Evolutionary conservation across 2,113 vertebrate genomes (phyloP), one percentile per base, ranked within the genome.

Genomic region (Proterorhinus semilunaris): DNA sequence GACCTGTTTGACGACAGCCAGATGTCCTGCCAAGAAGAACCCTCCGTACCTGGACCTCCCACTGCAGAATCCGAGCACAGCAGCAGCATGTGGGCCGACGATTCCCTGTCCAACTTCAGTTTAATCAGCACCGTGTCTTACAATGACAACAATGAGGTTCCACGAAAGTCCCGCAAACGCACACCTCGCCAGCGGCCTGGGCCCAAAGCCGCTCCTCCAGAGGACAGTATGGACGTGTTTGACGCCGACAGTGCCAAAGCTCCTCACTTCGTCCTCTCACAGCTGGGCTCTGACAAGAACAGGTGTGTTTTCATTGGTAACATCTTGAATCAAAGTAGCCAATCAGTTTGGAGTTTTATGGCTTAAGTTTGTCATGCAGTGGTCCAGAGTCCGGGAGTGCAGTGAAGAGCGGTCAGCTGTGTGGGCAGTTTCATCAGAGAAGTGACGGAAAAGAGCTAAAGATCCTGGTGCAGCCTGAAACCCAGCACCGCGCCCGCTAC

Each of bases 1-100:
- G 98, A 99, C 88, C 91, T 99, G 78, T 94, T 99, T 80, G 97
- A 99, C 74, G 96, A 97, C 93, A 99, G 98, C 92, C 92, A 87
- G 90, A 99, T 99, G 98, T 99, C 98, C 87, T 98, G 97, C 93
- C 96, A 98, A 92, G 97, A 99, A 83, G 96, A 99, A 85, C 94
- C 94, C 46, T 82, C 92, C 0, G 12, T 64, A 8, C 61, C 84
- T 7, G 85, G 69, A 16, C 83, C 81, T 6, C 48, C 69, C 3
- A 88, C 86, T 88, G 94, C 90, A 78, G 96, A 98, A 86, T 99
- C 97, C 1, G 97, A 99, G 75, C 97, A 98, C 69, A 99, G 97
- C 92, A 95, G 94, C 93, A 98, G 93, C 90, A 98, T 99, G 91
- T 99, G 98, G 98, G 96, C 97, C 79, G 97, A 99, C 59, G 98